A percentile compares a stretch with the other conserved stretches of the same genome.
These are phyloP conservation scores for Sander vitreus DNA, from an alignment of 2,113 vertebrate species.

Conservation along the genomic window DNA sequence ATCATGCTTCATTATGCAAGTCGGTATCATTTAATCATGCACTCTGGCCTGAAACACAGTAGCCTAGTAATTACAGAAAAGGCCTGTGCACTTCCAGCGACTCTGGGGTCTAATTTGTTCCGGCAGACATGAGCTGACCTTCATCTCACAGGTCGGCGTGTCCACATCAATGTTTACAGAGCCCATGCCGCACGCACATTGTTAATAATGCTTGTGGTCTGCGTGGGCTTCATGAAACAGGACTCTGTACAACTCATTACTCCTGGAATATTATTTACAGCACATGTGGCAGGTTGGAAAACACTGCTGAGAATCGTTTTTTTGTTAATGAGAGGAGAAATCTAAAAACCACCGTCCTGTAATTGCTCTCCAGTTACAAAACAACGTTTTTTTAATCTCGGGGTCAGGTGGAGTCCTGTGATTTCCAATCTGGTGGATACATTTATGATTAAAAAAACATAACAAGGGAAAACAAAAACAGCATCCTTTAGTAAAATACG, in stretches of 20 bases:
- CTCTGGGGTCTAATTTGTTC: constrained; percentile 43
- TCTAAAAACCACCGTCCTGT: constrained; percentile 11
- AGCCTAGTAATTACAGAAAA: constrained; percentile 40
- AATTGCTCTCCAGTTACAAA: constrained; percentile 21
- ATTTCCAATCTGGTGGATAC: constrained; percentile 2
- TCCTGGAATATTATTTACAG: not conserved
- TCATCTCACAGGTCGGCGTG: constrained; percentile 27
- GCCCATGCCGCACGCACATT: constrained; percentile 6
- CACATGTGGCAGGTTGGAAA: not conserved
- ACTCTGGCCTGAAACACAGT: not conserved
- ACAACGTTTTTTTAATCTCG: not conserved
- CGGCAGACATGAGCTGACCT: constrained; percentile 26
- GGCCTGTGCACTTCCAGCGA: constrained; percentile 2
- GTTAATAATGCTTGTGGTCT: constrained; percentile 34
- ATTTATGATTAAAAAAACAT: constrained; percentile 2
- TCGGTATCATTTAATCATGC: not conserved
- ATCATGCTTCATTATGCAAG: constrained; percentile 1
- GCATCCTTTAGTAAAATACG: not conserved
- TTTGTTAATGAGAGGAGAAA: constrained; percentile 10
- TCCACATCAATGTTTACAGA: constrained; percentile 44
- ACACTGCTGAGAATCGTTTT: not conserved
- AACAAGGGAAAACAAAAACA: not conserved
- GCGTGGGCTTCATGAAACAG: not conserved
- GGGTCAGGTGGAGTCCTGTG: not conserved
- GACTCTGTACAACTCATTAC: constrained; percentile 7